These are phyloP conservation scores for Ormyrus rosae DNA, from an alignment of 2,888 invertebrate species.

Conservation along the genomic window DNA sequence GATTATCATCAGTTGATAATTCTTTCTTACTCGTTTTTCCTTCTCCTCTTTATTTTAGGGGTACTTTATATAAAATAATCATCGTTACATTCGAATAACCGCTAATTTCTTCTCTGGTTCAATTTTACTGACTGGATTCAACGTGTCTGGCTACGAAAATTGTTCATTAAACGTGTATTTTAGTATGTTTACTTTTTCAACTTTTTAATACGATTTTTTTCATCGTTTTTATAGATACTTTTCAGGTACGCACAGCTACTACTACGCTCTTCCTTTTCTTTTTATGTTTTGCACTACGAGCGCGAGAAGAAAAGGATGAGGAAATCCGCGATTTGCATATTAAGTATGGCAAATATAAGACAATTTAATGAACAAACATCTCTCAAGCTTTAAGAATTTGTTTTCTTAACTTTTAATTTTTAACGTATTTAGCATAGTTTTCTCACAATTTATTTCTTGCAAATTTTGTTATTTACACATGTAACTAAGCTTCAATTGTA, in stretches of 20 bases:
- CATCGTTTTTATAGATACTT: slow-evolving; percentile 52
- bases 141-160: slow-evolving; percentile 47
- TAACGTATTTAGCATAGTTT: slow-evolving; percentile 57
- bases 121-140: slow-evolving; percentile 35
- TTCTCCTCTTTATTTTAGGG: slow-evolving; percentile 58
- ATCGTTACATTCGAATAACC: slow-evolving; percentile 59
- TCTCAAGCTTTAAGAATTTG: slow-evolving; percentile 48
- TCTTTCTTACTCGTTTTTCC: slow-evolving; percentile 36
- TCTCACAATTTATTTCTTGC: slow-evolving; percentile 72
- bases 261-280: slow-evolving; percentile 57
- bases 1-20: slow-evolving; percentile 43
- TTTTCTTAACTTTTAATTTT: slow-evolving; percentile 33
- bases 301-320: slow-evolving; percentile 54
- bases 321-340: slow-evolving; percentile 54
- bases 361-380: slow-evolving; percentile 52
- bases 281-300: slow-evolving; percentile 39
- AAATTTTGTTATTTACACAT: slow-evolving; percentile 74
- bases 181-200: slow-evolving; percentile 19
- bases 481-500: slow-evolving; percentile 71
- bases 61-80: slow-evolving; percentile 59
- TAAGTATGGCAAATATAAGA: slow-evolving; percentile 54
- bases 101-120: slow-evolving; percentile 55
- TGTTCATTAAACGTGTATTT: slow-evolving; percentile 39
- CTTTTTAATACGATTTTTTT: slow-evolving; percentile 43
- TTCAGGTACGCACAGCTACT: slow-evolving; percentile 58